These are phyloP conservation scores for Pantherophis guttatus DNA, from an alignment of 2,113 vertebrate genomes.

Conservation along the genomic window DNA sequence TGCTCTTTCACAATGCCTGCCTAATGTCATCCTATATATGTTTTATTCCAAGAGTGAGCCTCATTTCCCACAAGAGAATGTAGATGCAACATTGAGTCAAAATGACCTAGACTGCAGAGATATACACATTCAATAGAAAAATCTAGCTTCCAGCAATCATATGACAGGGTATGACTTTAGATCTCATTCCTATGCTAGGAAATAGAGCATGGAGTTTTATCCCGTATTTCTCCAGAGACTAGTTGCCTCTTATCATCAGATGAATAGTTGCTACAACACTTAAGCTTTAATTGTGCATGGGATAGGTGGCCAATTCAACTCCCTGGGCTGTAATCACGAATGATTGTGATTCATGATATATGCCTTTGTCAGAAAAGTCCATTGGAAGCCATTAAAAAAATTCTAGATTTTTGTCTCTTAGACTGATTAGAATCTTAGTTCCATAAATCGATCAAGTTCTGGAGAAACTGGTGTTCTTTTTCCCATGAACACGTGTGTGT, in stretches of 20 bases:
- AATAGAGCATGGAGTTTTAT: not conserved
- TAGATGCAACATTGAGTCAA: conserved; percentile 7
- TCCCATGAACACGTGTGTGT: conserved; percentile 69
- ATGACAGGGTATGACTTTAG: not conserved
- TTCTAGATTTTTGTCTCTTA: conserved; percentile 34
- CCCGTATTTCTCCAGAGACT: not conserved
- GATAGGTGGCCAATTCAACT: not conserved
- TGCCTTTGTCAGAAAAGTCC: conserved; percentile 31
- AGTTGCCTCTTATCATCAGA: not conserved
- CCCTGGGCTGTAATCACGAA: not conserved
- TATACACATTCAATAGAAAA: not conserved
- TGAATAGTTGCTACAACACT: not conserved
- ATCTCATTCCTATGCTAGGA: not conserved
- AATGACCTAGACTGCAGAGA: not conserved
- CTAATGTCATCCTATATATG: not conserved
- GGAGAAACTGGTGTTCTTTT: conserved; percentile 71
- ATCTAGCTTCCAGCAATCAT: not conserved
- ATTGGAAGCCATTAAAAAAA: conserved; percentile 31
- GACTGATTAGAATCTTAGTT: conserved; percentile 71
- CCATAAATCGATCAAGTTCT: conserved; percentile 72
- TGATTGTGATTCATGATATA: conserved; percentile 3
- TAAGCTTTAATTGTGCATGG: conserved; percentile 2
- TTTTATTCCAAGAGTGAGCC: not conserved
- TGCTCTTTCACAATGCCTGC: not conserved
- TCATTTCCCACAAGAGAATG: conserved; percentile 2